phyloP scores from a whole-genome alignment of 1,140 invertebrate species.

The Metaphire vulgaris region DNA sequence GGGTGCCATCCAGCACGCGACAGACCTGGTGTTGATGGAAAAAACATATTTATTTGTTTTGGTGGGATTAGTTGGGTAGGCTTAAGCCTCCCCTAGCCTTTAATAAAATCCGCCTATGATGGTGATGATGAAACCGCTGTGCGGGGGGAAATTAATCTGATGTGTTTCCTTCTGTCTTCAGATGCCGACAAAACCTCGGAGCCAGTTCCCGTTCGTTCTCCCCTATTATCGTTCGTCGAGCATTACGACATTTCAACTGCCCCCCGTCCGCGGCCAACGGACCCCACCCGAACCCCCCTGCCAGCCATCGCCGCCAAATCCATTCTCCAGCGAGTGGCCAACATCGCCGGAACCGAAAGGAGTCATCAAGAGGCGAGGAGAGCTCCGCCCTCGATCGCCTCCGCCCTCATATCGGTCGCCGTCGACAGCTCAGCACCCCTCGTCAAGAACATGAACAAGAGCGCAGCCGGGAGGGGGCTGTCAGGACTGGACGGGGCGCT shows the following conservation, averaged over 20 bases:
- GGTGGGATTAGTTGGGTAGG: too few relatives aligned
- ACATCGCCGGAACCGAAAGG: background rate
- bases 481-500: background rate
- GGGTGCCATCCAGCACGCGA: too few relatives aligned
- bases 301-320: background rate
- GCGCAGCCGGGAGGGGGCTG: too few relatives aligned
- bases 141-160: too few relatives aligned
- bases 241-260: background rate
- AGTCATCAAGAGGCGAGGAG: background rate
- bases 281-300: background rate
- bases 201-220: background rate
- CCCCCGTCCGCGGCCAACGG: too few relatives aligned
- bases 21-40: too few relatives aligned
- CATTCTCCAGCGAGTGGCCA: background rate
- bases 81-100: too few relatives aligned
- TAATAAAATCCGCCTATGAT: too few relatives aligned
- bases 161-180: too few relatives aligned
- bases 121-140: too few relatives aligned
- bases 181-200: background rate
- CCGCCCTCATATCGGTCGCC: background rate
- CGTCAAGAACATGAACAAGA: background rate
- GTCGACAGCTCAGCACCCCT: background rate
- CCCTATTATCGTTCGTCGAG: background rate
- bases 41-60: too few relatives aligned
- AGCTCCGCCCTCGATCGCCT: background rate